phyloP scores from a whole-genome alignment of 2,888 invertebrate genomes.

The Drosophila anomalata region DNA sequence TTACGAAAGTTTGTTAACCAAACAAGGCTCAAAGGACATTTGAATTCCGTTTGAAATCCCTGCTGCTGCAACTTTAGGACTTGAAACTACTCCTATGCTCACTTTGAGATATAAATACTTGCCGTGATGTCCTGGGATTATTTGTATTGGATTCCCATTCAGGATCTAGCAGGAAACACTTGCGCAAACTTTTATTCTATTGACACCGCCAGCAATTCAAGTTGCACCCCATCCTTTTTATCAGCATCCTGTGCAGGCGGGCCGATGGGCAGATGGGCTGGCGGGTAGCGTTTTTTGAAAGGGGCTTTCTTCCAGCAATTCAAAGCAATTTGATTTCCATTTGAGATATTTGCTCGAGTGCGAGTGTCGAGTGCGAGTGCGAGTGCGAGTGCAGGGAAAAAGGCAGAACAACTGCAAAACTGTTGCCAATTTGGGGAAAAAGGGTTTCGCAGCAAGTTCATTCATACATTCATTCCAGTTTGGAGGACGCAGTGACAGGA shows the following conservation, averaged over 20 bases:
- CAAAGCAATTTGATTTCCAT: constrained; percentile 68
- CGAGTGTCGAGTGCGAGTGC: constrained; percentile 10
- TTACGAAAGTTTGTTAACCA: constrained; percentile 9
- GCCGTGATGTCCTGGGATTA: background rate
- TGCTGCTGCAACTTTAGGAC: too few species aligned
- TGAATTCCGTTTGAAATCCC: background rate
- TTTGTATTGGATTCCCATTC: constrained; percentile 21
- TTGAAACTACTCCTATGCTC: background rate
- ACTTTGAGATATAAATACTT: background rate
- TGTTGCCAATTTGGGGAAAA: constrained; percentile 55
- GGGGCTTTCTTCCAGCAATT: constrained; percentile 45
- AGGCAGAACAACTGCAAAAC: constrained; percentile 43
- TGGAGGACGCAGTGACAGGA: background rate
- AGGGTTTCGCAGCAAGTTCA: constrained; percentile 15
- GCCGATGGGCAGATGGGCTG: background rate
- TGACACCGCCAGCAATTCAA: constrained; percentile 29
- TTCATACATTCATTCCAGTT: background rate
- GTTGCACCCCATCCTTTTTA: constrained; percentile 6
- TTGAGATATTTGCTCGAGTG: constrained; percentile 57
- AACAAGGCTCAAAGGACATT: constrained; percentile 2
- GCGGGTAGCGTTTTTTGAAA: constrained; percentile 23
- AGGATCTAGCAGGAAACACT: constrained; percentile 16
- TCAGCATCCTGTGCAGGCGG: constrained; percentile 22
- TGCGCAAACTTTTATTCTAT: constrained; percentile 29
- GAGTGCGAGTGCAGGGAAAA: constrained; percentile 19